Evolutionary conservation across 2,888 invertebrate species (phyloP), one percentile per base, ranked within the genome.

Genomic region (Cosmia pyralina): DNA sequence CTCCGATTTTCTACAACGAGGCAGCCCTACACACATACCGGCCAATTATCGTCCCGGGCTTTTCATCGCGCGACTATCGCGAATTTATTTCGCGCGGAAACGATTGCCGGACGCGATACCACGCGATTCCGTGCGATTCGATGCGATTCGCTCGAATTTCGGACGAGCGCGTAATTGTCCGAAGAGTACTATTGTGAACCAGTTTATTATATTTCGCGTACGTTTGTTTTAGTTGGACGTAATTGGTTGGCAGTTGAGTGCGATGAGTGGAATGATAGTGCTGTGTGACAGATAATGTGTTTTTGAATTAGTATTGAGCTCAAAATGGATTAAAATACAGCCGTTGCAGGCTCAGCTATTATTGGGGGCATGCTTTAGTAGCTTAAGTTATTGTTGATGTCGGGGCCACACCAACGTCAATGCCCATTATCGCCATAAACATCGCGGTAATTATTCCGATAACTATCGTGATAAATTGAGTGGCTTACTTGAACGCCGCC

Each of bases 81-180:
- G 75, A 78, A 81, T 75, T 81, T 84, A 85, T 84, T 83, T 67
- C 77, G 73, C 84, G 72, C 69, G 73, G 72, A 72, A 82, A 73
- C 77, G 77, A 77, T 83, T 78, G 77, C 50, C 52, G n/a, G 50
- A 17, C n/a, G 19, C 68, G 68, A 60, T 55, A 65, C 66, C 17
- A 5, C 59, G 66, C 84, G 81, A 76, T 70, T 72, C 67, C 58
- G 59, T 59, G 70, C 84, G 70, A 76, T 70, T 72, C 67, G 60
- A 63, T 59, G 70, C 84, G 70, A 70, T 66, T 62, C 65, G 50
- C 19, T 19, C 55, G 69, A 77, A 75, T 62, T 80, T 77, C 63
- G 65, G 64, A 65, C 46, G 52, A 75, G 62, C 62, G 69, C 70
- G 81, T 83, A 81, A 83, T 81, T 52, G 71, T 60, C 22, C 71